Evolutionary conservation across 2,888 invertebrate species (phyloP).

Genomic region (Thera obeliscata): DNA sequence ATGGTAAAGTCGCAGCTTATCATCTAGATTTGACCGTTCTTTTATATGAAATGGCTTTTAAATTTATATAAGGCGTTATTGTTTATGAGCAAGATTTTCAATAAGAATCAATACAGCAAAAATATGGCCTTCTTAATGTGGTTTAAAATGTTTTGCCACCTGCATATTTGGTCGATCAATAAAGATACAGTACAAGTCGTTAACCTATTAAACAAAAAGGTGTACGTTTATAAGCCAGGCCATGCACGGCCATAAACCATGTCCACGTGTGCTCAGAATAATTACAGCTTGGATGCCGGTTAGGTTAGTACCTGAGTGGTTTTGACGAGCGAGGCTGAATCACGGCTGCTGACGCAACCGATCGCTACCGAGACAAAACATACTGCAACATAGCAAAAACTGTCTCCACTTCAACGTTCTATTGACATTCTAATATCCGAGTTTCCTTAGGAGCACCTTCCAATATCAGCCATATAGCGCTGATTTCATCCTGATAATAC

Average conservation of each 20-base stretch:
- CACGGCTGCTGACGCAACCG: conserved; percentile 68
- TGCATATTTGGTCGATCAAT: conserved; percentile 65
- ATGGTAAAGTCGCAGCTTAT: too few relatives aligned
- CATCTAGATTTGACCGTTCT: too few relatives aligned
- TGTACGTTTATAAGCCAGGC: conserved; percentile 69
- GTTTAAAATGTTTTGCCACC: conserved; percentile 39
- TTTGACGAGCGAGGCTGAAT: conserved; percentile 68
- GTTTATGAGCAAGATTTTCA: not conserved
- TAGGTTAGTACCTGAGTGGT: conserved; percentile 57
- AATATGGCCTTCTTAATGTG: conserved; percentile 30
- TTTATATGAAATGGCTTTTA: too few relatives aligned
- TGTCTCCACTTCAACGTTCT: conserved; percentile 38
- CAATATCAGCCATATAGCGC: not conserved
- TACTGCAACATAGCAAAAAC: conserved; percentile 52
- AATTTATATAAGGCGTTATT: too few relatives aligned
- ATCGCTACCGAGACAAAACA: conserved; percentile 53
- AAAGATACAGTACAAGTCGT: conserved; percentile 68
- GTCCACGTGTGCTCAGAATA: conserved; percentile 81
- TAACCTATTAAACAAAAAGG: conserved; percentile 77
- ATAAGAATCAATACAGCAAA: not conserved
- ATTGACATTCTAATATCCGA: conserved; percentile 21
- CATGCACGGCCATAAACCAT: conserved; percentile 70
- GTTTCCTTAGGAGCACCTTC: not conserved
- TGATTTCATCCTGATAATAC: not conserved
- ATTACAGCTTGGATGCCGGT: conserved; percentile 62